phyloP scores from a whole-genome alignment of 2,888 invertebrate species.

The Plagodis pulveraria region DNA sequence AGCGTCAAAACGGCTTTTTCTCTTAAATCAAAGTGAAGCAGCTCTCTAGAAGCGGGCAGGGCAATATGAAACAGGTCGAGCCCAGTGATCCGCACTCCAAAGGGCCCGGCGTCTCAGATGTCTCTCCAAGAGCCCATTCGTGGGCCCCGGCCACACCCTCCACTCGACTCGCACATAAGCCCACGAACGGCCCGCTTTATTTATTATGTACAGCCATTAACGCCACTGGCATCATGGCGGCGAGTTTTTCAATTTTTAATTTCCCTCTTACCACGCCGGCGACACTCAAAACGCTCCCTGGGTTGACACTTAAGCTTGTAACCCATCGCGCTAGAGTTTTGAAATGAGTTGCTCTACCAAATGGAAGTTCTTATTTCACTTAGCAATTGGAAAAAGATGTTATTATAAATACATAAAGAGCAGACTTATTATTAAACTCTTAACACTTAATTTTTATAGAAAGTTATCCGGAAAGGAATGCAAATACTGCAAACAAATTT shows the following conservation, averaged over 20 bases:
- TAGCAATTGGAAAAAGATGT: conserved; percentile 30
- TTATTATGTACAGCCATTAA: conserved; percentile 85
- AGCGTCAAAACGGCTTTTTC: conserved; percentile 76
- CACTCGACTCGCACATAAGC: conserved; percentile 83
- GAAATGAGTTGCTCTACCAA: conserved; percentile 56
- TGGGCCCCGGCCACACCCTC: conserved; percentile 81
- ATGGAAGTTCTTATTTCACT: conserved; percentile 43
- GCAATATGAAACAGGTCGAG: conserved; percentile 83
- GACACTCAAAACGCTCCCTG: conserved; percentile 68
- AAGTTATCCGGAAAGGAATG: neutral
- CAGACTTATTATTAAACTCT: conserved; percentile 6
- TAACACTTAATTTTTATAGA: conserved; percentile 1
- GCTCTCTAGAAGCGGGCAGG: conserved; percentile 74
- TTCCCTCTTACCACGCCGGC: conserved; percentile 71
- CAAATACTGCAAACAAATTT: too few species aligned
- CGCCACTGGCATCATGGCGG: conserved; percentile 82
- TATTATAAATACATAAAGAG: conserved; percentile 24
- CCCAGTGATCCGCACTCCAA: conserved; percentile 75
- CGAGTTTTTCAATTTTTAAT: conserved; percentile 83
- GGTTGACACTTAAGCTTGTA: conserved; percentile 75
- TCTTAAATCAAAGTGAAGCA: conserved; percentile 82
- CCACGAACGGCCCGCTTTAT: conserved; percentile 79
- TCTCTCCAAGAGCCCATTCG: conserved; percentile 82
- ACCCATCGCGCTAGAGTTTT: conserved; percentile 55
- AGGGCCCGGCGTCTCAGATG: conserved; percentile 82